Evolutionary conservation across 2,113 vertebrate genomes (phyloP).

Genomic region (Aptenodytes patagonicus): DNA sequence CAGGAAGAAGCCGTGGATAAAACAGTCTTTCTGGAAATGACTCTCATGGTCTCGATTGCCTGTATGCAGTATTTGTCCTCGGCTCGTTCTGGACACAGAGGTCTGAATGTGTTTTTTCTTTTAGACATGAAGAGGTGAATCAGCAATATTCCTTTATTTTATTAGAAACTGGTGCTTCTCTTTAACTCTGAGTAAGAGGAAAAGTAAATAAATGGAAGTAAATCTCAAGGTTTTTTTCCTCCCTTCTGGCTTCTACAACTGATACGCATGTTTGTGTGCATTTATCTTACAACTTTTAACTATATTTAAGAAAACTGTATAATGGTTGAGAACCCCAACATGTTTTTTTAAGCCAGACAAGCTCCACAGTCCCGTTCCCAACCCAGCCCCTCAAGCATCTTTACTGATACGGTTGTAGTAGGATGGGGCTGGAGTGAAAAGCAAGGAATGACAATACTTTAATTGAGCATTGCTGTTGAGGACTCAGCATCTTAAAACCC

Average conservation of each 20-base stretch:
- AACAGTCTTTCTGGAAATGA: neutral
- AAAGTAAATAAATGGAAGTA: neutral
- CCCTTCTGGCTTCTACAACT: neutral
- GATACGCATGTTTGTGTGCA: neutral
- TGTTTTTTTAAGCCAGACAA: neutral
- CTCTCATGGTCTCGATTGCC: accelerated
- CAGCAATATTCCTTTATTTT: neutral
- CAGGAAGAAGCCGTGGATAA: neutral
- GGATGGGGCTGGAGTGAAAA: neutral
- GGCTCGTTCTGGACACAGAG: neutral
- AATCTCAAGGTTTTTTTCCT: neutral
- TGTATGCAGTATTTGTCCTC: neutral
- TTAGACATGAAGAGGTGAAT: neutral
- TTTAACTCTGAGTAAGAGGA: neutral
- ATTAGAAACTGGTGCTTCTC: neutral
- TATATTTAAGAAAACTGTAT: neutral
- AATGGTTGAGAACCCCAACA: neutral
- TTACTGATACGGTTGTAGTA: neutral
- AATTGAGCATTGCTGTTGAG: neutral
- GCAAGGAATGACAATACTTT: neutral
- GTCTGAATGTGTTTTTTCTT: neutral
- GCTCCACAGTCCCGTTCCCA: neutral
- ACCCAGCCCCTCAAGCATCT: neutral
- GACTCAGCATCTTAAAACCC: neutral
- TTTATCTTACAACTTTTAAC: neutral